These are phyloP conservation scores for Tribolium madens DNA, from an alignment of 1,140 invertebrate species.

Conservation along the genomic window DNA sequence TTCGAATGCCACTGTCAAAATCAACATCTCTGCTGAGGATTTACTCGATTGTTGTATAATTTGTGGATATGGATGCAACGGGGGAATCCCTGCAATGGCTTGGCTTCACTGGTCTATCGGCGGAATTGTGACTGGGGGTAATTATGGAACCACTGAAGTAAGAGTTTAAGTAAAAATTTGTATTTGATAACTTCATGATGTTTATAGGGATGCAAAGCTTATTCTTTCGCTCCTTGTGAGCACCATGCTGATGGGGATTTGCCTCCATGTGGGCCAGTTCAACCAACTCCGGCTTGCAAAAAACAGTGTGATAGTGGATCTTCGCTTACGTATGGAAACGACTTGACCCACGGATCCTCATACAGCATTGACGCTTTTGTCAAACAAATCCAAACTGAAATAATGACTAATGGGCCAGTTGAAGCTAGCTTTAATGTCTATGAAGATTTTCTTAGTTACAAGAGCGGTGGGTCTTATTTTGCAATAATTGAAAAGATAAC, in stretches of 20 bases:
- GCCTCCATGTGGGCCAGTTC: constrained; percentile 43
- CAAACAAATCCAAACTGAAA: constrained; percentile 82
- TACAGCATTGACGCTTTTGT: not conserved
- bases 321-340: not conserved
- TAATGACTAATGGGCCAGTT: constrained; percentile 91
- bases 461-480: constrained; percentile 71
- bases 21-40: constrained; percentile 74
- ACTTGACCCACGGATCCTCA: not conserved
- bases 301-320: constrained; percentile 67
- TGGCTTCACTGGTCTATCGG: constrained; percentile 71
- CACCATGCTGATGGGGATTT: constrained; percentile 69
- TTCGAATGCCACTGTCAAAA: constrained; percentile 69
- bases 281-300: constrained; percentile 71
- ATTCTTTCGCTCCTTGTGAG: constrained; percentile 73
- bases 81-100: constrained; percentile 73
- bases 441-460: constrained; percentile 87
- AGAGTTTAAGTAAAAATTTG: not conserved
- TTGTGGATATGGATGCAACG: constrained; percentile 75
- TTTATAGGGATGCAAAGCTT: constrained; percentile 65
- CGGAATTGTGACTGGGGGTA: constrained; percentile 34
- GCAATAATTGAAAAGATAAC: not conserved
- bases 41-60: constrained; percentile 72
- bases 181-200: not conserved
- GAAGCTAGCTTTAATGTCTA: constrained; percentile 92
- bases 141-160: not conserved